Base-by-base conservation (phyloP, 2,888 invertebrate genomes). In the Allolobophora icterica region DNA sequence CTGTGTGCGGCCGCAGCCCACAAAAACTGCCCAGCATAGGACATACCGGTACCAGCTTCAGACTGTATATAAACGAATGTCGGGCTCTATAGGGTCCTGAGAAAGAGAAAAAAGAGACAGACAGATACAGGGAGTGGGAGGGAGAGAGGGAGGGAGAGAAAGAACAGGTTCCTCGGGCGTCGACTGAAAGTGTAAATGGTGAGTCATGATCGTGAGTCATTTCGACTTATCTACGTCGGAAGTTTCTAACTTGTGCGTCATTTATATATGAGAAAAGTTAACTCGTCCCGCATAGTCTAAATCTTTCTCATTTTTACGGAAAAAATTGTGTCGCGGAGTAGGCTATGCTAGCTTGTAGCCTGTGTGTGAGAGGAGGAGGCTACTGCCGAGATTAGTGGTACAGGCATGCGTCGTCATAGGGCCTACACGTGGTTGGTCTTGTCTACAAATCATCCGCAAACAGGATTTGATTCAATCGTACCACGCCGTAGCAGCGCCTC, bases 101-200 rank as follows among this genome's bases (percentile, higher is more conserved):
- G 89, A 33, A n/a, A 89, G 89, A 89, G 38, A 89, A 19, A 89
- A 19, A 89, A 21, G 34, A n/a, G n/a, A n/a, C n/a, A n/a, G n/a
- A n/a, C n/a, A n/a, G n/a, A n/a, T n/a, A n/a, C n/a, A n/a, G n/a
- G 45, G 52, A 33, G 52, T 11, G 17, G 84, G 17, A 30, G 30
- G 84, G 30, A 30, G 30, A 11, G 19, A 40, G 13, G 13, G 40
- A 42, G 42, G 17, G 17, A 21, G 83, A 83, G 83, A 83, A 15
- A n/a, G 87, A 87, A 33, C 87, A 87, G 87, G 35, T 33, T 71
- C 8, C 11, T 71, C 71, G 71, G 71, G 71, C 71, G 71, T 71
- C 2, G 30, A 71, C 71, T 30, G n/a, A 71, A n/a, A 71, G 71
- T 5, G 71, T 52, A 71, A 71, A n/a, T 8, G 8, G 11, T 71